A percentile compares a stretch with the other conserved stretches of the same genome.
Conservation (phyloP, 2,797 vertebrate species). For the Syndactyla subalaris region DNA sequence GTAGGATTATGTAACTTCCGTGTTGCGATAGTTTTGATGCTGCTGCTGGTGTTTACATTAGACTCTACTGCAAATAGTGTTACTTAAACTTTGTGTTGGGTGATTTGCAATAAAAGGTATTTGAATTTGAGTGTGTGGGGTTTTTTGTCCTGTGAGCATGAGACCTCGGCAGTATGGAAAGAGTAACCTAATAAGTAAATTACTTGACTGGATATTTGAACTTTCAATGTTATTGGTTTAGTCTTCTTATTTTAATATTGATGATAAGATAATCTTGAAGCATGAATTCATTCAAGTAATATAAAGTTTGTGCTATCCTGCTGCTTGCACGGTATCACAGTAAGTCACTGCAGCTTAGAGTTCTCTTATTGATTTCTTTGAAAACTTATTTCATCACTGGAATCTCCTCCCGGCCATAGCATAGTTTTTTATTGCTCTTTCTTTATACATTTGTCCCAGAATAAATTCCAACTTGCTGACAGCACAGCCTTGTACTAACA, state of each 20-base stretch:
- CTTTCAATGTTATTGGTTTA: not conserved
- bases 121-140: not conserved
- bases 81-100: not conserved
- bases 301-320: not conserved
- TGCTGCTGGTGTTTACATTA: not conserved
- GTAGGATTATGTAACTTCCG: not conserved
- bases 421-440: not conserved
- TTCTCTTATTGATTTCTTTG: constrained; percentile 29
- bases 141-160: not conserved
- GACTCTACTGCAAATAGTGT: not conserved
- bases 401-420: not conserved
- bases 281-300: not conserved
- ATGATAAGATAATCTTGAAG: constrained; percentile 7
- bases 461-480: constrained; percentile 25
- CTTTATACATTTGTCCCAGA: not conserved
- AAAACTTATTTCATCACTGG: constrained; percentile 19
- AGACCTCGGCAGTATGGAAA: not conserved
- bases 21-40: not conserved
- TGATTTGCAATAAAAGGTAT: not conserved
- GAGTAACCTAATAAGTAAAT: not conserved
- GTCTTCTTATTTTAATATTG: not conserved
- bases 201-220: not conserved
- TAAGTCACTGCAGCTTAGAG: not conserved
- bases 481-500: not conserved
- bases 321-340: not conserved